Evolutionary conservation across 37 sponge, comb jelly and placozoan genomes (phyloP).

Genomic region (Crambe crambe): DNA sequence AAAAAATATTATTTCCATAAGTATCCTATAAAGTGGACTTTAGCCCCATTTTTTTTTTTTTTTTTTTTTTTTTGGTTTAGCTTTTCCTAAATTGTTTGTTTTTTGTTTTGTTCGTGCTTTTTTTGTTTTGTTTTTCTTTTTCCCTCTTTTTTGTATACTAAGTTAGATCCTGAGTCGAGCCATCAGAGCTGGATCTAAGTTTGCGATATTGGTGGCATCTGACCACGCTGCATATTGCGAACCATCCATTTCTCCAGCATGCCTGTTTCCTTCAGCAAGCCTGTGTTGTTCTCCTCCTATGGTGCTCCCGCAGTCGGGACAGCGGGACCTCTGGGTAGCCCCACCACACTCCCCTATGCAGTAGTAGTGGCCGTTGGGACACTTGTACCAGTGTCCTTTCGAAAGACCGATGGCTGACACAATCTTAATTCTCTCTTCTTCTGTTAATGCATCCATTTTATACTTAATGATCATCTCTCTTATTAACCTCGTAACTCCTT

Average conservation of each 20-base stretch:
- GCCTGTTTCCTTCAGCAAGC: constrained; percentile 52
- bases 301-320: constrained; percentile 80
- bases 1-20: too few species aligned
- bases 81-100: too few species aligned
- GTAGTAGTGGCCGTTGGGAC: constrained; percentile 86
- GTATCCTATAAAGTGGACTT: too few species aligned
- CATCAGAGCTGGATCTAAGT: constrained; percentile 37
- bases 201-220: constrained; percentile 56
- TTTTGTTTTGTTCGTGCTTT: too few species aligned
- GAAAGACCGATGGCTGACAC: constrained; percentile 79
- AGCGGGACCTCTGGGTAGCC: constrained; percentile 61
- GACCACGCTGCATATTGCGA: constrained; percentile 76
- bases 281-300: constrained; percentile 82
- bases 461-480: constrained; percentile 34
- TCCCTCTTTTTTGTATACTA: not conserved
- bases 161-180: not conserved
- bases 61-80: too few species aligned
- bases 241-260: constrained; percentile 89
- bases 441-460: constrained; percentile 47
- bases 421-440: constrained; percentile 64
- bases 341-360: constrained; percentile 95
- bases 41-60: too few species aligned
- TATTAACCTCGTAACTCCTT: constrained; percentile 7
- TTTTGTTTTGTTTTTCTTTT: too few species aligned
- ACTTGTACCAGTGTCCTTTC: constrained; percentile 90